Base-by-base conservation (phyloP, 2,113 vertebrate genomes). In the Gorsachius goisagi region DNA sequence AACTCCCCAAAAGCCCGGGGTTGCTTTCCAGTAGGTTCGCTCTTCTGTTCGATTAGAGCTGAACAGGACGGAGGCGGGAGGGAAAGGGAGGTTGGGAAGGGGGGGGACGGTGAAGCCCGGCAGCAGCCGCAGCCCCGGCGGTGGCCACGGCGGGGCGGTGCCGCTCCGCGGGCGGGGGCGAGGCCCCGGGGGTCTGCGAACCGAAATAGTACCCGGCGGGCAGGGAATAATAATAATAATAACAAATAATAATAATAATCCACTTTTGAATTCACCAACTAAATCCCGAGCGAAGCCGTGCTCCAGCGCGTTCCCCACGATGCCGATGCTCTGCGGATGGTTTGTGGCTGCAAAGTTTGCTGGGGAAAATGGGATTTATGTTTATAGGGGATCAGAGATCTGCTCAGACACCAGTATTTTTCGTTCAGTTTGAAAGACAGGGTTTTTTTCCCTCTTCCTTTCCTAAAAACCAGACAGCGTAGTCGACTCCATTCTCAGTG, bases 221-320 rank as follows among this genome's bases (percentile, higher is more conserved):
- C 41, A 41, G 41, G 41, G 41, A 41, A 41, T 41, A 41, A 41
- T 41, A 41, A 41, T 39, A 39, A 39, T 41, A 41, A 41, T 41
- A 12, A 41, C 12, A 12, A 41, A 11, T 41, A 41, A 41, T 41
- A 41, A 41, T 41, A 41, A 41, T 41, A 41, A 41, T 41, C 41
- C 41, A 41, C 41, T 41, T 44, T 50, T 50, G 18, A 15, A 37
- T 62, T 53, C 41, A 5, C n/a, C 35, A 7, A 0, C 7, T 9
- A 9, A n/a, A 28, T 3, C 1, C 1, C 0, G 3, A 16, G 52
- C 2, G 19, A 23, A 72, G 27, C 68, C 6, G 56, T 2, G 47
- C 39, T 23, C 67, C n/a, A 4, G 53, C 0, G 0, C 12, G 0
- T 11, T 33, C 50, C 12, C 52, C 1, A 15, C 0, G 0, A 0